Conservation (phyloP, 2,113 vertebrate species). For the Pygoscelis adeliae region DNA sequence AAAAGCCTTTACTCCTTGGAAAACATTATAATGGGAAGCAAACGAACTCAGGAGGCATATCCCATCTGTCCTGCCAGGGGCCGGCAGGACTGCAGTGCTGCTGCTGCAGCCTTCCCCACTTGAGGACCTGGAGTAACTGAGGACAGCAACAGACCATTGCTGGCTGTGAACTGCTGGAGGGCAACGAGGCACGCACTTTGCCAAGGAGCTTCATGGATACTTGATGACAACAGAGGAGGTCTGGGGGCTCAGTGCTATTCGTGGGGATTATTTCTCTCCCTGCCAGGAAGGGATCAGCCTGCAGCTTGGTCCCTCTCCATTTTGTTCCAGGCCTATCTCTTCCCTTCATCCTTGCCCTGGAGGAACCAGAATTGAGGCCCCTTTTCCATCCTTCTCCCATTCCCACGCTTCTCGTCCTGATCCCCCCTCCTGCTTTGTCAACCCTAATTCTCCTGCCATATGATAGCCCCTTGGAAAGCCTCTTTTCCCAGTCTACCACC, state of each 20-base stretch:
- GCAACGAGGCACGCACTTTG: not conserved
- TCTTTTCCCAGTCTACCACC: not conserved
- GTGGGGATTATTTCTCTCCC: not conserved
- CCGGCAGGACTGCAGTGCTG: not conserved
- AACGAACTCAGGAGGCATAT: accelerated
- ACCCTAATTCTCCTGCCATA: not conserved
- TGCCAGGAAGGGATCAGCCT: not conserved
- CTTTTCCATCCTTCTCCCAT: not conserved
- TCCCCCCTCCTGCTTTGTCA: accelerated
- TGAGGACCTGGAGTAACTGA: accelerated
- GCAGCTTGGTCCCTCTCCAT: not conserved
- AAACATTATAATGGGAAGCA: not conserved
- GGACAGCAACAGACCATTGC: not conserved
- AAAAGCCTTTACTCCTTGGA: not conserved
- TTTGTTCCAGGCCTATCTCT: not conserved
- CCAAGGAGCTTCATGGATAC: not conserved
- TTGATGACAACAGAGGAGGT: not conserved
- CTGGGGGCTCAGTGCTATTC: accelerated
- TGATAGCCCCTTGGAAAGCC: not conserved
- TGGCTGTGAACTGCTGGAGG: accelerated
- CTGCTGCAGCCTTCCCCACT: not conserved
- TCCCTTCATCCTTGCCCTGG: not conserved
- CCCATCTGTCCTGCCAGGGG: not conserved
- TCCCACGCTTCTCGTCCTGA: not conserved
- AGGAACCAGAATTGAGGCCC: not conserved